Base-by-base conservation (phyloP, 2,797 vertebrate species). In the Okamejei kenojei region DNA sequence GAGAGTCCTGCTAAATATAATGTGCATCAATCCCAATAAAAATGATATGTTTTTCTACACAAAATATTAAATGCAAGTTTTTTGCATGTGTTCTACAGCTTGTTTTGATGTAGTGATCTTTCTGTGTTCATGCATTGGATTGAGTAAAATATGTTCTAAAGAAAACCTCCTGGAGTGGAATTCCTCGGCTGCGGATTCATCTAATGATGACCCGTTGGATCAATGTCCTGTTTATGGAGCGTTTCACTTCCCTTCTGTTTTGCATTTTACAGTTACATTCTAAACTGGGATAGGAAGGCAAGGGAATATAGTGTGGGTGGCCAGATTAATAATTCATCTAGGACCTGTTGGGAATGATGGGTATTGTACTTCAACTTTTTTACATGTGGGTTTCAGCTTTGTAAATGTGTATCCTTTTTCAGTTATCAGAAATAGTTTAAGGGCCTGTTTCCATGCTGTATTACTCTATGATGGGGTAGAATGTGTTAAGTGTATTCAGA, bases 31-130 rank as follows among this genome's bases (percentile, higher is more conserved):
- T 92, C 90, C 90, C 71, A 92, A 92, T 92, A 92, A 92, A 92
- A 92, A 74, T n/a, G n/a, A 90, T 80, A 80, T 92, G 90, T 74
- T 92, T 92, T 92, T 92, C 90, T 92, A 92, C 90, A 92, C 13
- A 74, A 68, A 88, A 74, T 74, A 74, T 91, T 26, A 91, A 73
- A 73, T 91, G 32, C 38, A 65, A 10, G 15, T 73, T 91, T 73
- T 90, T 73, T 45, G 61, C 32, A n/a, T 90, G 84, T 71, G 29
- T 73, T 91, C 26, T 45, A 45, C 45, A 13, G 71, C 35, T 71
- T 84, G 45, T 26, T 26, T 32, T 32, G 35, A 21, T 38, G 63
- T 68, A 35, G n/a, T 90, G 5, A n/a, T 68, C 58, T 11, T 91
- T 10, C 88, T 73, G 21, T 19, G 29, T 29, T 63, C n/a, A 88